Percentiles rank a stretch among this genome's conserved stretches.
Evolutionary conservation across 2,797 vertebrate genomes (phyloP).

Genomic region (Myoxocephalus aenaeus): DNA sequence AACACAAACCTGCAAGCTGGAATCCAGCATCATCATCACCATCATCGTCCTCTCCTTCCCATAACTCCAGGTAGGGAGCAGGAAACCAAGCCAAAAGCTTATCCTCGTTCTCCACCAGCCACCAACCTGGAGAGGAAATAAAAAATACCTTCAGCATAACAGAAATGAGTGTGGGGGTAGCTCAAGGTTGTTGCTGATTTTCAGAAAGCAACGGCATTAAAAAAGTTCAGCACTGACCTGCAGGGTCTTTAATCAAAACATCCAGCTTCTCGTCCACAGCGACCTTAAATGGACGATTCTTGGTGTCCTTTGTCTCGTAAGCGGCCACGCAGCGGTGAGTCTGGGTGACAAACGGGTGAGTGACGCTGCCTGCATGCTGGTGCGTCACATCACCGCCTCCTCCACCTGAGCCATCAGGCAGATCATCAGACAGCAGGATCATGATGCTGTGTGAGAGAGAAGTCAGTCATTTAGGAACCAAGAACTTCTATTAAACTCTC

Average conservation of each 20-base stretch:
- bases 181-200: background rate
- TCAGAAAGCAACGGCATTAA: background rate
- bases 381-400: background rate
- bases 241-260: slow-evolving; percentile 90
- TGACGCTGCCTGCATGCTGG: slow-evolving; percentile 68
- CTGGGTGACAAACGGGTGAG: slow-evolving; percentile 82
- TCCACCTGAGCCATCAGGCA: slow-evolving; percentile 37
- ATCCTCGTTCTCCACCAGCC: slow-evolving; percentile 91
- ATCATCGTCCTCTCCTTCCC: slow-evolving; percentile 51
- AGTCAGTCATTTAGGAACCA: background rate
- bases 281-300: slow-evolving; percentile 84
- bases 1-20: slow-evolving; percentile 74
- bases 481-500: fast-evolving
- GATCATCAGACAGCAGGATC: slow-evolving; percentile 86
- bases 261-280: slow-evolving; percentile 84
- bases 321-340: slow-evolving; percentile 86
- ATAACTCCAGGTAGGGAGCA: slow-evolving; percentile 88
- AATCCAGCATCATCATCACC: slow-evolving; percentile 41
- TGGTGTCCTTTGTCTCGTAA: slow-evolving; percentile 90
- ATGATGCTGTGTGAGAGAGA: slow-evolving; percentile 81
- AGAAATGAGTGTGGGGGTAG: fast-evolving
- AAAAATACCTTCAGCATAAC: background rate
- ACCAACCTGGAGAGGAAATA: slow-evolving; percentile 87
- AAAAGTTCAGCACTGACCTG: slow-evolving; percentile 79
- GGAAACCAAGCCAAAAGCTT: slow-evolving; percentile 93